Conservation (phyloP, 2,113 vertebrate genomes). For the Eidolon helvum region DNA sequence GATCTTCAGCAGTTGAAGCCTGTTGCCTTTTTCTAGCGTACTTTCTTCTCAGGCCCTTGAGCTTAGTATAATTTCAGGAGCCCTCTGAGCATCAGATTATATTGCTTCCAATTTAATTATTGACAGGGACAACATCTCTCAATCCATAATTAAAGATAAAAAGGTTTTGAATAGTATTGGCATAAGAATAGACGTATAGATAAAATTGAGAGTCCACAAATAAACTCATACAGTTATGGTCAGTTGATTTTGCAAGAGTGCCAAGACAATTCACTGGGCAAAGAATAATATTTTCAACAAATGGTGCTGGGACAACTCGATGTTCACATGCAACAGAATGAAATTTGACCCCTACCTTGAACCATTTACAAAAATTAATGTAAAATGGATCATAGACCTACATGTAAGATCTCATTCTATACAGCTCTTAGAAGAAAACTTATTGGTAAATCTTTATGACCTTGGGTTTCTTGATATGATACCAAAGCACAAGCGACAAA, state of each 20-base stretch:
- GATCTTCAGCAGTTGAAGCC: neutral
- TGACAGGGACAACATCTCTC: neutral
- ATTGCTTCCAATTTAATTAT: neutral
- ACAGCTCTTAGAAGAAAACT: neutral
- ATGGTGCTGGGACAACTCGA: neutral
- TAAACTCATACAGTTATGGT: neutral
- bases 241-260: neutral
- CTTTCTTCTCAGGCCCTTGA: neutral
- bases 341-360: neutral
- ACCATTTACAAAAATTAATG: neutral
- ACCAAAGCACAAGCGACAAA: neutral
- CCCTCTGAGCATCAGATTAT: neutral
- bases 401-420: neutral
- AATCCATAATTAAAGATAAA: neutral
- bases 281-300: neutral
- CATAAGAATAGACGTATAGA: neutral
- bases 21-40: neutral
- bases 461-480: neutral
- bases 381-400: neutral
- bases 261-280: neutral
- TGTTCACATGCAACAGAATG: neutral
- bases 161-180: neutral
- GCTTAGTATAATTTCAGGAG: neutral
- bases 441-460: neutral
- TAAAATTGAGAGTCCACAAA: neutral